Evolutionary conservation across 2,888 invertebrate genomes (phyloP).

Genomic region (Apamea monoglypha): DNA sequence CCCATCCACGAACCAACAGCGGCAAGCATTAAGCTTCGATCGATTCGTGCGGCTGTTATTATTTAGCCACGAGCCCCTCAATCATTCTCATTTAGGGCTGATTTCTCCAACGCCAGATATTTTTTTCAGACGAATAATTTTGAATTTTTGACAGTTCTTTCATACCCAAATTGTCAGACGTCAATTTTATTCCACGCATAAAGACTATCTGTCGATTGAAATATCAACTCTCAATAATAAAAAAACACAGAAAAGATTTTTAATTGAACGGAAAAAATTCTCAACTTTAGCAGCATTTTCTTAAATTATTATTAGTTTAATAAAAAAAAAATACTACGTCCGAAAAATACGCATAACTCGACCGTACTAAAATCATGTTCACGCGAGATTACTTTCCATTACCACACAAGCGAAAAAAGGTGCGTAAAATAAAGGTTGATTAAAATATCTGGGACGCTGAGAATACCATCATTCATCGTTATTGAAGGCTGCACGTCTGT

Average conservation of each 20-base stretch:
- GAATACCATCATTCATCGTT: constrained; percentile 23
- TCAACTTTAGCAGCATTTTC: background rate
- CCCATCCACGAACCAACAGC: too few relatives aligned
- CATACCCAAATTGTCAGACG: too few relatives aligned
- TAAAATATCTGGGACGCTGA: constrained; percentile 27
- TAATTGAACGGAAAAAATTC: background rate
- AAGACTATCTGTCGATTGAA: too few relatives aligned
- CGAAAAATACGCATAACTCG: background rate
- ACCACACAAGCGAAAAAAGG: constrained; percentile 2
- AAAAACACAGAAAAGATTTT: background rate
- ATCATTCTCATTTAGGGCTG: background rate
- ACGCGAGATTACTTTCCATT: constrained; percentile 23
- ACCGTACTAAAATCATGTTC: background rate
- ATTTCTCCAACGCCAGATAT: too few relatives aligned
- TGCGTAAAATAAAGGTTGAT: constrained; percentile 33
- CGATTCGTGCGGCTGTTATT: background rate
- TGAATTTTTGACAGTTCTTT: too few relatives aligned
- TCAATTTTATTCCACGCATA: too few relatives aligned
- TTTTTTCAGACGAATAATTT: too few relatives aligned
- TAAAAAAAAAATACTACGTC: background rate
- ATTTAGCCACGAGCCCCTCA: background rate
- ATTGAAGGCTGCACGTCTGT: constrained; percentile 27
- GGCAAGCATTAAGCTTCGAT: background rate
- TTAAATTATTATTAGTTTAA: background rate
- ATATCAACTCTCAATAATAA: background rate